phyloP scores from a whole-genome alignment of 2,113 vertebrate species.

The Echinops telfairi region DNA sequence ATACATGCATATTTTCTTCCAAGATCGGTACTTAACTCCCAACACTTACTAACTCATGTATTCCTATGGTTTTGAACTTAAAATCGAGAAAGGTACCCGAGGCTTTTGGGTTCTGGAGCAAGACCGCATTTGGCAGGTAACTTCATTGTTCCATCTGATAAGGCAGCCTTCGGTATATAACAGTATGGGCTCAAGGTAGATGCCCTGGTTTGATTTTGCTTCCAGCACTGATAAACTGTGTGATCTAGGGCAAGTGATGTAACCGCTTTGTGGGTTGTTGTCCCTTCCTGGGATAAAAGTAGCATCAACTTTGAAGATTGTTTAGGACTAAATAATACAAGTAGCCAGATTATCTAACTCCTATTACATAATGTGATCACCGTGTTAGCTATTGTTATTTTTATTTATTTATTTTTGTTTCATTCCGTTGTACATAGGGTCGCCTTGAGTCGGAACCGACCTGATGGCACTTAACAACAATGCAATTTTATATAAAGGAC shows the following conservation, averaged over 20 bases:
- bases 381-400: background rate
- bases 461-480: too few relatives aligned
- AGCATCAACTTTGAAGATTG: background rate
- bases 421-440: too few relatives aligned
- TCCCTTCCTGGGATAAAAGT: background rate
- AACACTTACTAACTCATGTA: background rate
- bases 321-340: background rate
- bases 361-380: background rate
- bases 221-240: background rate
- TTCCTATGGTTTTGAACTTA: background rate
- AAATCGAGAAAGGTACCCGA: background rate
- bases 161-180: background rate
- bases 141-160: background rate
- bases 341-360: background rate
- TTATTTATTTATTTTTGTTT: too few relatives aligned
- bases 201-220: too few relatives aligned
- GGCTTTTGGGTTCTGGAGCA: background rate
- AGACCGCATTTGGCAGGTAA: background rate
- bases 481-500: slow-evolving; percentile 3
- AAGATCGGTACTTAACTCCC: background rate
- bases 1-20: background rate
- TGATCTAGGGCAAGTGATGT: background rate
- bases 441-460: too few relatives aligned
- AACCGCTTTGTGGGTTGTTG: background rate
- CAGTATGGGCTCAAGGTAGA: background rate